Percentiles rank a stretch among this genome's conserved stretches.
These are phyloP conservation scores for Neoascia interrupta DNA, from an alignment of 2,888 invertebrate species.

Conservation along the genomic window DNA sequence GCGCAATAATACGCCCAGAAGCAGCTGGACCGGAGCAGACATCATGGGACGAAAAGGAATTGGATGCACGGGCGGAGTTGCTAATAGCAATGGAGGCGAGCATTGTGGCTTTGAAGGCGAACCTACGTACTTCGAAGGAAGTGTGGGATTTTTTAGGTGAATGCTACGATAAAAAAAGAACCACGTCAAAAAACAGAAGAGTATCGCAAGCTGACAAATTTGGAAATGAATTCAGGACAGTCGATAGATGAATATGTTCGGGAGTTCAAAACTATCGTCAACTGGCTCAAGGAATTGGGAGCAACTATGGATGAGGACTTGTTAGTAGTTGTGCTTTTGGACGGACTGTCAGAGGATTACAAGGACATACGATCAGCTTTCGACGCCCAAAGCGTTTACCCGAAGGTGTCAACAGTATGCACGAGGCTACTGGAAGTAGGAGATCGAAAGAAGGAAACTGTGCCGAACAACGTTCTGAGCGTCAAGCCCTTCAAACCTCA, in stretches of 20 bases:
- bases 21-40: background rate
- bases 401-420: conserved; percentile 14
- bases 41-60: conserved; percentile 28
- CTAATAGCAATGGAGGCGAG: conserved; percentile 20
- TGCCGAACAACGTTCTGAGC: conserved; percentile 4
- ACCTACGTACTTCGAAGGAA: conserved; percentile 40
- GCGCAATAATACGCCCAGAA: background rate
- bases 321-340: background rate
- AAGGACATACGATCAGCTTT: conserved; percentile 15
- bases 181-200: too few relatives aligned
- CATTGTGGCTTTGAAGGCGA: conserved; percentile 18
- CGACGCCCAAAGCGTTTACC: conserved; percentile 9
- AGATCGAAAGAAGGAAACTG: conserved; percentile 3
- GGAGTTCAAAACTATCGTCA: background rate
- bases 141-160: conserved; percentile 38
- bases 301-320: conserved; percentile 1
- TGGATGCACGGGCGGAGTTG: conserved; percentile 29
- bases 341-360: conserved; percentile 1
- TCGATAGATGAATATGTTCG: background rate
- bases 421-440: conserved; percentile 24
- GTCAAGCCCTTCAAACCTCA: background rate
- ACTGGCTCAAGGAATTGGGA: background rate
- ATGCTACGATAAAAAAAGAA: too few relatives aligned
- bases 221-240: conserved; percentile 14
- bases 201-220: conserved; percentile 11